Conservation (phyloP, 2,113 vertebrate genomes). For the Elephantulus edwardii region DNA sequence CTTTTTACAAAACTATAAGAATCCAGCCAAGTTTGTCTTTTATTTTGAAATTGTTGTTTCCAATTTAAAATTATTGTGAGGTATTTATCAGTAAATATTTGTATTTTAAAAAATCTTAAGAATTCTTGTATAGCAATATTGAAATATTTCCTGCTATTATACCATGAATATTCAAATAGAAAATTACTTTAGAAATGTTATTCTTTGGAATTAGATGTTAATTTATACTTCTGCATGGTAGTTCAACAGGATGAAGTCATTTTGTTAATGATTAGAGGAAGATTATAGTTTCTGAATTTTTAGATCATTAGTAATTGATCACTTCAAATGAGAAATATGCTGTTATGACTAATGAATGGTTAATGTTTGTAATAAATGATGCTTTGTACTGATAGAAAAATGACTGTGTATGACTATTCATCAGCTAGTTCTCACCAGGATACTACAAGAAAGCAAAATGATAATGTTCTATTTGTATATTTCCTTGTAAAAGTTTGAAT, state of each 20-base stretch:
- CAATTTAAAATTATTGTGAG: background rate
- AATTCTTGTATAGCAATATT: background rate
- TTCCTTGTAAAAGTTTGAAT: constrained; percentile 61
- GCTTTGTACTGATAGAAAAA: constrained; percentile 62
- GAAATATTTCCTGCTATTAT: background rate
- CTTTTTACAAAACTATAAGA: no score
- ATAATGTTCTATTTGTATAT: constrained; percentile 42
- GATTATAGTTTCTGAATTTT: constrained; percentile 59
- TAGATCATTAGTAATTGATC: constrained; percentile 72
- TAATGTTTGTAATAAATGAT: constrained; percentile 67
- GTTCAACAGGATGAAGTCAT: constrained; percentile 46
- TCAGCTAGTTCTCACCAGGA: constrained; percentile 59
- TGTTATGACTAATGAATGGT: constrained; percentile 73
- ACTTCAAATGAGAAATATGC: constrained; percentile 43
- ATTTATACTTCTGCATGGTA: background rate
- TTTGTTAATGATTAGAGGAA: constrained; percentile 58
- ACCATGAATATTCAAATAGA: constrained; percentile 17
- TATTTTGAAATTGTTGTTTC: no score
- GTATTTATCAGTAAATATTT: background rate
- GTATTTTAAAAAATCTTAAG: background rate
- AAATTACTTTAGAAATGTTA: constrained; percentile 13
- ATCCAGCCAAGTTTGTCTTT: no score
- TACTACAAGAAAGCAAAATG: constrained; percentile 27
- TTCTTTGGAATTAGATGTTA: background rate
- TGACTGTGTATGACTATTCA: constrained; percentile 47